Evolutionary conservation across 2,888 invertebrate genomes (phyloP).

Genomic region (Oxyteleia sp.): DNA sequence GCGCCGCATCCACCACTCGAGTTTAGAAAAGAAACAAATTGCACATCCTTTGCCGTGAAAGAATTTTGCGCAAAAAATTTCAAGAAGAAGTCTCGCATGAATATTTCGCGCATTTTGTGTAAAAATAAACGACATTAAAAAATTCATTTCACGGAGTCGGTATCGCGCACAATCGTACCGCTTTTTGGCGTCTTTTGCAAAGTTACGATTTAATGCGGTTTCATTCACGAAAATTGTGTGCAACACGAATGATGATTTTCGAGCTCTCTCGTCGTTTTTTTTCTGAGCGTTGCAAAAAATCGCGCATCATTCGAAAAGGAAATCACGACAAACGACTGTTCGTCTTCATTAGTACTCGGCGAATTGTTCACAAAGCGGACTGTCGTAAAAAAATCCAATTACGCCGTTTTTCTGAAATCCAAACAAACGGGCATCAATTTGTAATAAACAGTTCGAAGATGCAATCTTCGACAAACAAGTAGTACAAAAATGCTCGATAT

Average conservation of each 20-base stretch:
- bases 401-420: slow-evolving; percentile 30
- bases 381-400: slow-evolving; percentile 39
- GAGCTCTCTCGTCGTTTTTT: slow-evolving; percentile 1
- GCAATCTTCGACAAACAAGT: slow-evolving; percentile 54
- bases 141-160: slow-evolving; percentile 9
- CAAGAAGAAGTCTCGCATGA: not conserved
- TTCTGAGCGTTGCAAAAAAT: not conserved
- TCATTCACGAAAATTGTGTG: slow-evolving; percentile 14
- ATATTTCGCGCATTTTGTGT: slow-evolving; percentile 1
- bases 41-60: slow-evolving; percentile 20
- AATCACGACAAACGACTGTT: slow-evolving; percentile 28
- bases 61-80: slow-evolving; percentile 9
- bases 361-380: slow-evolving; percentile 34
- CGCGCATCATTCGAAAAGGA: slow-evolving; percentile 9
- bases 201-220: slow-evolving; percentile 36
- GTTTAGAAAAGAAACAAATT: slow-evolving; percentile 38
- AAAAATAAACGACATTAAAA: slow-evolving; percentile 35
- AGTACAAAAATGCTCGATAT: slow-evolving; percentile 52
- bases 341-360: slow-evolving; percentile 32
- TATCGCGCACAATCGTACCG: slow-evolving; percentile 45
- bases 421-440: slow-evolving; percentile 46
- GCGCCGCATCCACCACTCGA: slow-evolving; percentile 12
- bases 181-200: slow-evolving; percentile 20
- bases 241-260: slow-evolving; percentile 24
- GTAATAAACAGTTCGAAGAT: slow-evolving; percentile 60